Percentiles rank a stretch among this genome's conserved stretches.
These are phyloP conservation scores for Dusona sp. DNA, from an alignment of 2,888 invertebrate species.

Conservation along the genomic window DNA sequence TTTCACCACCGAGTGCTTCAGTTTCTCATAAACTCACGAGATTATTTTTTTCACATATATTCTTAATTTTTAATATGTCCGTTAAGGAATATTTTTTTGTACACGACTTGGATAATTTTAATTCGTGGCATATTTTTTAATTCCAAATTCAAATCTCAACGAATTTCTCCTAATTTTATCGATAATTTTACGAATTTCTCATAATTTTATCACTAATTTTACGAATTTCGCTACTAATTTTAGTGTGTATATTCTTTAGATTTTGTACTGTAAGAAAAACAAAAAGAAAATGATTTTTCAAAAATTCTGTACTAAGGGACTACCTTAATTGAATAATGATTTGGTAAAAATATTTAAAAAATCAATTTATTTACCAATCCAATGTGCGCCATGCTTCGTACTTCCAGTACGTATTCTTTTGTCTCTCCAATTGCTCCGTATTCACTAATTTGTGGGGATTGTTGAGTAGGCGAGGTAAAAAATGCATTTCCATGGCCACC, in stretches of 20 bases:
- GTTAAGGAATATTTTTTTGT: not conserved
- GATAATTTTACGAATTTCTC: not conserved
- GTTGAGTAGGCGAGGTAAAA: constrained; percentile 92
- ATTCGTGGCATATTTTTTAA: too few species aligned
- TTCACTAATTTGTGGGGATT: constrained; percentile 94
- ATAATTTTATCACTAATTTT: not conserved
- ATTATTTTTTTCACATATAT: not conserved
- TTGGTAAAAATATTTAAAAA: not conserved
- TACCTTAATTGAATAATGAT: not conserved
- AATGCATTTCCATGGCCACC: constrained; percentile 98
- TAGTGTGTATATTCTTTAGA: not conserved
- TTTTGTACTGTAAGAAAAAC: constrained; percentile 1
- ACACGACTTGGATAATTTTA: too few species aligned
- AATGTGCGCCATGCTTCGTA: constrained; percentile 97
- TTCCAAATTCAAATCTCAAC: too few species aligned
- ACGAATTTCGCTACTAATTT: not conserved
- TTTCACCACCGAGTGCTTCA: not conserved
- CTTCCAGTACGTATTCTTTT: constrained; percentile 90
- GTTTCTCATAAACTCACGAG: not conserved
- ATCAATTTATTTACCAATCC: constrained; percentile 88
- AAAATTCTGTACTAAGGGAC: not conserved
- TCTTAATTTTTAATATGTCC: too few species aligned
- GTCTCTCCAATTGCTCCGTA: constrained; percentile 94
- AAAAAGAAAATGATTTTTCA: constrained; percentile 1
- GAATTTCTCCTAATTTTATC: not conserved